Evolutionary conservation across 1,140 invertebrate species (phyloP).

Genomic region (Tachypleus tridentatus): DNA sequence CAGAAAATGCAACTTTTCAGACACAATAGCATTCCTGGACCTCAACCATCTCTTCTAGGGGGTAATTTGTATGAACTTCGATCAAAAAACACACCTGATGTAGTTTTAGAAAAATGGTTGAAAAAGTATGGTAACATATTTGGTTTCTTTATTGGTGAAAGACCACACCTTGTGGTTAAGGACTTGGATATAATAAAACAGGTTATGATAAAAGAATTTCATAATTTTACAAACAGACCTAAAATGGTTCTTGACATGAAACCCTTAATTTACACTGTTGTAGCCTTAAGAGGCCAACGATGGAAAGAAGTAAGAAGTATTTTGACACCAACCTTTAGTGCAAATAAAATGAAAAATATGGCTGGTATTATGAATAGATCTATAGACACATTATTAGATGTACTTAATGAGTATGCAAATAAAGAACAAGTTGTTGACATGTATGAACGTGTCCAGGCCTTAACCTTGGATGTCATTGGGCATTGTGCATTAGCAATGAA

Average conservation of each 20-base stretch:
- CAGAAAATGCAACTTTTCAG: neutral
- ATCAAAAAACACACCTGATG: slow-evolving; percentile 16
- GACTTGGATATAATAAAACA: slow-evolving; percentile 30
- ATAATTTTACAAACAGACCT: slow-evolving; percentile 30
- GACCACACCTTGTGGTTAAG: slow-evolving; percentile 29
- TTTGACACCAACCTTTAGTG: slow-evolving; percentile 42
- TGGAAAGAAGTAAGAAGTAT: slow-evolving; percentile 41
- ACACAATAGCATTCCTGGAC: slow-evolving; percentile 28
- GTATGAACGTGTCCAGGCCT: slow-evolving; percentile 31
- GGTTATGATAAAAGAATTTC: slow-evolving; percentile 28
- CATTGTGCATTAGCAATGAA: slow-evolving; percentile 39
- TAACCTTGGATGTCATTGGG: slow-evolving; percentile 41
- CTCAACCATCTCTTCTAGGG: slow-evolving; percentile 28
- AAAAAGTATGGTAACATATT: slow-evolving; percentile 31
- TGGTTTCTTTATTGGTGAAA: slow-evolving; percentile 32
- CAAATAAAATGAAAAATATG: slow-evolving; percentile 39
- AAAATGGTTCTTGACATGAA: slow-evolving; percentile 26
- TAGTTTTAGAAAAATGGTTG: slow-evolving; percentile 29
- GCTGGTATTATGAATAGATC: slow-evolving; percentile 28
- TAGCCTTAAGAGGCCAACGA: slow-evolving; percentile 28
- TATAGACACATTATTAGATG: slow-evolving; percentile 26
- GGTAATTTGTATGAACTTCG: slow-evolving; percentile 28
- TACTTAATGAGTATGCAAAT: slow-evolving; percentile 21
- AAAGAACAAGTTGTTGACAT: slow-evolving; percentile 27
- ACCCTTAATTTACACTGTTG: slow-evolving; percentile 29